These are phyloP conservation scores for Etia nguti DNA, from an alignment of 2,113 vertebrate species.

Conservation along the genomic window DNA sequence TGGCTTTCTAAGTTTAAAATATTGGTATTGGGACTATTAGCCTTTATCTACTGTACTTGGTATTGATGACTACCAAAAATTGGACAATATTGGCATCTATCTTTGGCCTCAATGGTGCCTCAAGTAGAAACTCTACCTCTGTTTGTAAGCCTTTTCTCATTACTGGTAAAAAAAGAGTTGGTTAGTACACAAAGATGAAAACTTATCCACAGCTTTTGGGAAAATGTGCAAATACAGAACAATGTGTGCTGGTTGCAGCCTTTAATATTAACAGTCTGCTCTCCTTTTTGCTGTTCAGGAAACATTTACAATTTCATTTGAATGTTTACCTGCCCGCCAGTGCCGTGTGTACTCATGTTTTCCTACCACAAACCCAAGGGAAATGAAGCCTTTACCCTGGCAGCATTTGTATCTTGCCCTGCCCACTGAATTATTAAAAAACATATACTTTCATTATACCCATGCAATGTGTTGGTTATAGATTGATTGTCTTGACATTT, in stretches of 20 bases:
- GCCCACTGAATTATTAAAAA: constrained; percentile 6
- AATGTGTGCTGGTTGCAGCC: background rate
- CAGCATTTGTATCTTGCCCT: background rate
- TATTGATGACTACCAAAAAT: background rate
- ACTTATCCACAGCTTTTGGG: background rate
- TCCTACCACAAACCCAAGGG: background rate
- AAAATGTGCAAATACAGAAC: background rate
- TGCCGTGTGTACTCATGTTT: background rate
- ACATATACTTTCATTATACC: background rate
- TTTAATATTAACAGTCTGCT: background rate
- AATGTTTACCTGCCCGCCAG: background rate
- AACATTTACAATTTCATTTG: background rate
- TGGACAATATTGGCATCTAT: background rate
- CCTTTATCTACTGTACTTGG: too few relatives aligned
- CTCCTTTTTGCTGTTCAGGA: background rate
- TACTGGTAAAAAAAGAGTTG: background rate
- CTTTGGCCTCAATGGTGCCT: background rate
- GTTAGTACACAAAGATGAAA: background rate
- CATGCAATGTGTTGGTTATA: background rate
- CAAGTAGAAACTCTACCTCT: background rate
- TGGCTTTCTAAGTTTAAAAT: background rate
- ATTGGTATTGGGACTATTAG: background rate
- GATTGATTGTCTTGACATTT: constrained; percentile 47
- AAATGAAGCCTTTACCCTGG: background rate
- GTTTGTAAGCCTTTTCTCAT: background rate